These are phyloP conservation scores for Drosophila baimaii DNA, from an alignment of 1,140 invertebrate species.

Conservation along the genomic window DNA sequence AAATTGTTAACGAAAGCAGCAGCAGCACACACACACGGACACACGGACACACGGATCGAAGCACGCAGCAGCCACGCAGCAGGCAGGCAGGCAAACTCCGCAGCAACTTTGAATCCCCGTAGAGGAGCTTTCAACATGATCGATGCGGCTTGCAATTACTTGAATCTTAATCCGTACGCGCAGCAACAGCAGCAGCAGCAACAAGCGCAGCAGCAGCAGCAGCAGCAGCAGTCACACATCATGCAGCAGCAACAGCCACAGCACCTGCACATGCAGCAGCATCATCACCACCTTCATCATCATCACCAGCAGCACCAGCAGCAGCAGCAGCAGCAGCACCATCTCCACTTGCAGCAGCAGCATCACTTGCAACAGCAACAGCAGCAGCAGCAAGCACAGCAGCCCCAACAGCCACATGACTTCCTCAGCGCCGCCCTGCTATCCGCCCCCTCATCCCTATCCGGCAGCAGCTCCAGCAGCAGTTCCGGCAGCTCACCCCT, in stretches of 20 bases:
- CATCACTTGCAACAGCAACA: constrained; percentile 27
- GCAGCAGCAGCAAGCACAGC: constrained; percentile 15
- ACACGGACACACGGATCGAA: constrained; percentile 4
- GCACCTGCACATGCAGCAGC: constrained; percentile 49
- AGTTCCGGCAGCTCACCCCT: constrained; percentile 41
- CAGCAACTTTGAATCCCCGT: constrained; percentile 2
- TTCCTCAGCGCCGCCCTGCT: constrained; percentile 46
- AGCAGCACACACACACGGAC: not conserved
- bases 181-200: constrained; percentile 47
- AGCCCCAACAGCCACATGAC: constrained; percentile 39
- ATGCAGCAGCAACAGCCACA: constrained; percentile 47
- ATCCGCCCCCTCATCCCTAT: constrained; percentile 37
- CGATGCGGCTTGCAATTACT: constrained; percentile 81
- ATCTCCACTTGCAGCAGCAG: constrained; percentile 31
- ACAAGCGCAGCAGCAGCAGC: constrained; percentile 39
- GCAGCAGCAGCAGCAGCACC: constrained; percentile 27
- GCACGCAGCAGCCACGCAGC: constrained; percentile 2
- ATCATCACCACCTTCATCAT: constrained; percentile 35
- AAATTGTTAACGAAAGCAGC: constrained; percentile 56
- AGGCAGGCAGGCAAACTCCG: constrained; percentile 14
- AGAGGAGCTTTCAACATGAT: constrained; percentile 73
- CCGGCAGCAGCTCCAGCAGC: constrained; percentile 36
- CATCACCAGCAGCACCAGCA: constrained; percentile 41
- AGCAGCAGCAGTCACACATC: constrained; percentile 52
- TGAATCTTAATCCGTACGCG: constrained; percentile 79